Conservation (phyloP, 2,888 invertebrate species). For the Pristionchus maxplancki region DNA sequence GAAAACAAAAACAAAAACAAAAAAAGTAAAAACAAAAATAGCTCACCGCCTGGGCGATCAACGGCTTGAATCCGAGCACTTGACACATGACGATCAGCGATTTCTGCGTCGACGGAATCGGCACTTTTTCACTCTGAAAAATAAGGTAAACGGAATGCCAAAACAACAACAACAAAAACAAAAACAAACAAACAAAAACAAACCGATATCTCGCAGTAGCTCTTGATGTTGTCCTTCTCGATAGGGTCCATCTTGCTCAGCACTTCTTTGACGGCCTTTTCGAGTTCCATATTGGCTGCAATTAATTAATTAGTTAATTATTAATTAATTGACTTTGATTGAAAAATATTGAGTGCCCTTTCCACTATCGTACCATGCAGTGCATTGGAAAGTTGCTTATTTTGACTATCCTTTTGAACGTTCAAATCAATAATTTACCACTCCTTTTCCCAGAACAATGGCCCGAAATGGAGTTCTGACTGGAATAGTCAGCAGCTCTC, state of each 20-base stretch:
- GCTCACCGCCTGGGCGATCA: neutral
- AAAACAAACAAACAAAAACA: too few species aligned
- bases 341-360: neutral
- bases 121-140: conserved; percentile 13
- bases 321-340: neutral
- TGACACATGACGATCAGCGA: conserved; percentile 6
- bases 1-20: neutral
- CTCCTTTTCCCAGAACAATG: neutral
- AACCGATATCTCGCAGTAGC: conserved; percentile 14
- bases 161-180: too few species aligned
- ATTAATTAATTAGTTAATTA: neutral
- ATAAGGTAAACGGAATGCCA: too few species aligned
- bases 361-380: neutral
- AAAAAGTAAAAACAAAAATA: neutral
- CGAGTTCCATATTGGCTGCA: conserved; percentile 30
- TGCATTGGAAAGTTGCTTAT: neutral
- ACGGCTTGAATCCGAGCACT: neutral
- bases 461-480: too few species aligned
- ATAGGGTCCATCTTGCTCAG: neutral
- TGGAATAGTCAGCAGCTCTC: neutral
- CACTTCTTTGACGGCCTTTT: neutral
- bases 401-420: neutral
- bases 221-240: neutral
- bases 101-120: neutral
- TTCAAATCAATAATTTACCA: neutral